A percentile compares a stretch with the other conserved stretches of the same genome.
Evolutionary conservation across 1,140 invertebrate genomes (phyloP).

Genomic region (Doryteuthis pealeii): DNA sequence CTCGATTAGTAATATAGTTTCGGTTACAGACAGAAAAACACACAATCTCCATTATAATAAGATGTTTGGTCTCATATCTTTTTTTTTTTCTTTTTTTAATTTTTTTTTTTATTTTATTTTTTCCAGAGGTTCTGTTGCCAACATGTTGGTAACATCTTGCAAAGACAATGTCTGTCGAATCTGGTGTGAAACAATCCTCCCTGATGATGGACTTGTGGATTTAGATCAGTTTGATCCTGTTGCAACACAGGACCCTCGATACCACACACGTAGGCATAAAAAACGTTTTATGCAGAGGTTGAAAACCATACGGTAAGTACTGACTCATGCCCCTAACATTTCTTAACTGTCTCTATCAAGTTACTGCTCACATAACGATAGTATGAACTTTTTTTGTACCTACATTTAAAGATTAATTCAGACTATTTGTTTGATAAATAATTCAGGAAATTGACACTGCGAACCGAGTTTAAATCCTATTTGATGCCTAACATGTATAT

Average conservation of each 20-base stretch:
- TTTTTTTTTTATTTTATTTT: conserved; percentile 16
- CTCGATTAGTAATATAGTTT: too few species aligned
- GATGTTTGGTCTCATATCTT: too few species aligned
- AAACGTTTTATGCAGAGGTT: conserved; percentile 93
- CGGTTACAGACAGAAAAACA: too few species aligned
- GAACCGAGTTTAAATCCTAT: too few species aligned
- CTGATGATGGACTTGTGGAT: conserved; percentile 86
- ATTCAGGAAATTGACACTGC: too few species aligned
- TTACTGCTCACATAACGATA: too few species aligned
- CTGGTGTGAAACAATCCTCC: conserved; percentile 96
- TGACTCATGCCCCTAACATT: neutral
- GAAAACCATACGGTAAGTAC: conserved; percentile 86
- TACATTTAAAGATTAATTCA: too few species aligned
- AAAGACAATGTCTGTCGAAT: conserved; percentile 97
- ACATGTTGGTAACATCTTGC: conserved; percentile 97
- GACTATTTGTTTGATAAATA: too few species aligned
- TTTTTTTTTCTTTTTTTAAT: too few species aligned
- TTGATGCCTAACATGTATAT: too few species aligned
- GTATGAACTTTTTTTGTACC: too few species aligned
- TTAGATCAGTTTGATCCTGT: conserved; percentile 80
- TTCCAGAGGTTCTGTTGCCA: conserved; percentile 87
- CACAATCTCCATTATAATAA: too few species aligned
- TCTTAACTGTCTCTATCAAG: conserved; percentile 25
- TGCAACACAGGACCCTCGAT: conserved; percentile 72
- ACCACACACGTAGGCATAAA: conserved; percentile 90